A percentile compares a stretch with the other conserved stretches of the same genome.
Conservation (phyloP, 2,797 vertebrate genomes). For the Aplochiton taeniatus region DNA sequence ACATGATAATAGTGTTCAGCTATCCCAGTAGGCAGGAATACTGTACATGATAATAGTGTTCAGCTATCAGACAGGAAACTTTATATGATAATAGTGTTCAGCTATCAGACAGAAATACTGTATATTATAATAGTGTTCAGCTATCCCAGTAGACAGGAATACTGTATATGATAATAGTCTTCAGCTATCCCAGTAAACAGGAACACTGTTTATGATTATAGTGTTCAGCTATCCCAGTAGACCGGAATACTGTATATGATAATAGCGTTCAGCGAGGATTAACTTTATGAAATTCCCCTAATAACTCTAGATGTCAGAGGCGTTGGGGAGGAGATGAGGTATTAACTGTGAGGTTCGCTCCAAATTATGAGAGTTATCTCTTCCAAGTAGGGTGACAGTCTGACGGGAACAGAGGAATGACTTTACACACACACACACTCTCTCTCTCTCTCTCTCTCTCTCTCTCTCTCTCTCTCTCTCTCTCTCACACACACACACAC, state of each 20-base stretch:
- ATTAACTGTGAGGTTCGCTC: slow-evolving; percentile 7
- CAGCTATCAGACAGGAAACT: slow-evolving; percentile 6
- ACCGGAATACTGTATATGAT: slow-evolving; percentile 14
- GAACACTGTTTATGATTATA: slow-evolving; percentile 20
- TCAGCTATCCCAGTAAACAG: slow-evolving; percentile 3
- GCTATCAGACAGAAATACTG: slow-evolving; percentile 9
- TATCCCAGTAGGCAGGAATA: slow-evolving; percentile 8
- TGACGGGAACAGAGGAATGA: slow-evolving; percentile 1
- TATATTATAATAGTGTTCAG: slow-evolving; percentile 16
- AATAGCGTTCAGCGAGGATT: slow-evolving; percentile 16
- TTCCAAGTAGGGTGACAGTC: slow-evolving; percentile 6
- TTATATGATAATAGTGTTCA: slow-evolving; percentile 17
- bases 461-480: too few species aligned
- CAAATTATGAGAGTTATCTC: slow-evolving; percentile 6
- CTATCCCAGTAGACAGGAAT: slow-evolving; percentile 8
- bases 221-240: slow-evolving; percentile 11
- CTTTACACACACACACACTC: background rate
- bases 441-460: too few species aligned
- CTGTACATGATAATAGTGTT: slow-evolving; percentile 20
- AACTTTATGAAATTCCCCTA: slow-evolving; percentile 9
- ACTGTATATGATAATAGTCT: slow-evolving; percentile 21
- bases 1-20: slow-evolving; percentile 15
- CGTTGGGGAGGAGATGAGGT: slow-evolving; percentile 11
- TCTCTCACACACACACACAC: background rate
- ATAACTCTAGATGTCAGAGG: slow-evolving; percentile 31